Evolutionary conservation across 2,113 vertebrate genomes (phyloP), one percentile per base, ranked within the genome.

Genomic region (Pelecanus crispus): DNA sequence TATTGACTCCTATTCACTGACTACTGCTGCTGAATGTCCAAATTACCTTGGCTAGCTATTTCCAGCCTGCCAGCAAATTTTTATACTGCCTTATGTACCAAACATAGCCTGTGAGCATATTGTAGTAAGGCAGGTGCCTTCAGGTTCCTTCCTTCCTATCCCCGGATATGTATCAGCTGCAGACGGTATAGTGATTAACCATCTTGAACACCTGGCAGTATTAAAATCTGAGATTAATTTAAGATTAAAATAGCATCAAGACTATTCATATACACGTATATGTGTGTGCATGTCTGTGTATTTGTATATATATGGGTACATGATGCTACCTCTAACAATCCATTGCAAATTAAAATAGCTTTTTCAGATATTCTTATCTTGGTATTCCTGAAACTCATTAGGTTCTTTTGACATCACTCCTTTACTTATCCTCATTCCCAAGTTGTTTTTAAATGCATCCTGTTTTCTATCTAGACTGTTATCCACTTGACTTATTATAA

Each of bases 141-240:
- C 53, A 85, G 86, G 72, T 80, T 93, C 52, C 66, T 85, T 86
- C 53, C 77, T 97, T 97, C 96, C 96, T 96, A 73, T 25, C 56
- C 47, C 71, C 3, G 13, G 91, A 75, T 95, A 58, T 74, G 11
- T 52, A 92, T 96, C 92, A 94, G 24, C 55, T 94, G 63, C 4
- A 21, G 10, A 28, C 0, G 2, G 31, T 31, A 34, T 56, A 56
- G 53, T 62, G 50, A 80, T 95, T 89, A 96, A 91, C 53, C 50
- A 38, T 15, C 78, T 70, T 66, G 56, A 75, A 79, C 89, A 90
- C 34, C 73, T 95, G 82, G 38, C 47, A 88, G 34, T 62, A 95
- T 89, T 92, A 92, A 97, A 92, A 95, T 89, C 49, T 86, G 86
- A 87, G n/a, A 92, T 94, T 80, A 85, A 53, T 72, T 95, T 89